phyloP scores from a whole-genome alignment of 2,113 vertebrate species.

The Myiozetetes cayanensis region DNA sequence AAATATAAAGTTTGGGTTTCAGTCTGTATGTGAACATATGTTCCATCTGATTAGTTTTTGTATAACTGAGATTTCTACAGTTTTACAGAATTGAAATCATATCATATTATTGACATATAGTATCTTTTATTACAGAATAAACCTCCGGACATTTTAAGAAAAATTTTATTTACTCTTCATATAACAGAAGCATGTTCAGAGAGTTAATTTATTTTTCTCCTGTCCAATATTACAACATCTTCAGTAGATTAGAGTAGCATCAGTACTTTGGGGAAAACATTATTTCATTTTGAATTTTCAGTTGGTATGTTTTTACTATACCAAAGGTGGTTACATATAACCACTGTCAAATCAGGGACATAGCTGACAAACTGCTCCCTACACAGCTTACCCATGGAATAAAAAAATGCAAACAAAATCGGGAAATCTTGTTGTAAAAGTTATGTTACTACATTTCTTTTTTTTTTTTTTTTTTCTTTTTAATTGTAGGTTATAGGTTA shows the following conservation, averaged over 20 bases:
- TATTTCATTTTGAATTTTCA: not conserved
- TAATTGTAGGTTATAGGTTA: not conserved
- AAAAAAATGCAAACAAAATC: not conserved
- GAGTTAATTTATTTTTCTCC: not conserved
- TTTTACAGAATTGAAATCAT: not conserved
- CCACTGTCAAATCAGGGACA: not conserved
- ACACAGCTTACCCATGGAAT: not conserved
- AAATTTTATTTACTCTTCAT: not conserved
- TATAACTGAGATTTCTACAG: not conserved
- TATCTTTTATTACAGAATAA: not conserved
- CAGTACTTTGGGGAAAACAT: not conserved
- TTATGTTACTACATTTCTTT: not conserved
- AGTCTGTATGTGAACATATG: not conserved
- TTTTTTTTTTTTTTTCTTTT: not conserved
- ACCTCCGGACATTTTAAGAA: not conserved
- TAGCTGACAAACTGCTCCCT: not conserved
- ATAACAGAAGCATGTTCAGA: not conserved
- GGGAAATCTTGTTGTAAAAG: not conserved
- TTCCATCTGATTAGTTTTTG: not conserved
- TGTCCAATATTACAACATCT: not conserved
- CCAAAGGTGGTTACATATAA: not conserved
- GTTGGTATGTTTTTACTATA: not conserved
- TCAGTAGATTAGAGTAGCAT: not conserved
- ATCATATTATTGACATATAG: not conserved
- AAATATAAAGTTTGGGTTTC: not conserved